Base-by-base conservation (phyloP, 2,797 vertebrate species). In the Paramormyrops hopkinsi region DNA sequence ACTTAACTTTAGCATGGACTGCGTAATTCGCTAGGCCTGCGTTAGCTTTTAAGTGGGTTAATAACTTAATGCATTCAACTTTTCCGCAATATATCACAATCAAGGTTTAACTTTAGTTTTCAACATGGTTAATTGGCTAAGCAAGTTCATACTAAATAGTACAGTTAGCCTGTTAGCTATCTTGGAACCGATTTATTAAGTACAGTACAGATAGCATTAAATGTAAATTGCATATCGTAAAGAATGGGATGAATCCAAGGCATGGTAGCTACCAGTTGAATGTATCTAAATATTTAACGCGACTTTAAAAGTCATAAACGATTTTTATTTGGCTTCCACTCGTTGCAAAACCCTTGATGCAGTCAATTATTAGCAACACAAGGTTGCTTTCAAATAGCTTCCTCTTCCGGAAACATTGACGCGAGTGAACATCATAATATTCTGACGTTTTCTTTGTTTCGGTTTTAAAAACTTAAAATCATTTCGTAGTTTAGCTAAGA, bases 361-460 rank as follows among this genome's bases (percentile, higher is more conserved):
- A 17, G 37, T 79, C 73, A 44, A n/a, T 37, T 76, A 76, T 41
- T 44, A 19, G 73, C 73, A 44, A 44, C 14, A 17, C 12, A n/a
- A 37, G 37, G 69, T 6, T 8, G 73, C 73, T 17, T 37, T 79
- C 73, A 96, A 95, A 96, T 96, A 96, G 96, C 96, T 91, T 93
- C 95, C 88, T 51, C 86, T 91, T 37, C 62, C 41, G 86, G 91
- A 90, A 91, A 5, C 84, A 41, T 11, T 41, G 14, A 12, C 22
- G 25, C 25, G 25, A 56, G 3, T 37, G 12, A 19, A 19, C 51
- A 37, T 53, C 3, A 12, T 17, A 33, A 48, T 33, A 87, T 90
- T 87, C 22, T 2, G 7, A 33, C 25, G 82, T 51, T 50, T 76
- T 86, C 69, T 90, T 79, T 51, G 76, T 91, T 90, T 90, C 93